Base-by-base conservation (phyloP, 2,888 invertebrate genomes). In the Catocala nupta region DNA sequence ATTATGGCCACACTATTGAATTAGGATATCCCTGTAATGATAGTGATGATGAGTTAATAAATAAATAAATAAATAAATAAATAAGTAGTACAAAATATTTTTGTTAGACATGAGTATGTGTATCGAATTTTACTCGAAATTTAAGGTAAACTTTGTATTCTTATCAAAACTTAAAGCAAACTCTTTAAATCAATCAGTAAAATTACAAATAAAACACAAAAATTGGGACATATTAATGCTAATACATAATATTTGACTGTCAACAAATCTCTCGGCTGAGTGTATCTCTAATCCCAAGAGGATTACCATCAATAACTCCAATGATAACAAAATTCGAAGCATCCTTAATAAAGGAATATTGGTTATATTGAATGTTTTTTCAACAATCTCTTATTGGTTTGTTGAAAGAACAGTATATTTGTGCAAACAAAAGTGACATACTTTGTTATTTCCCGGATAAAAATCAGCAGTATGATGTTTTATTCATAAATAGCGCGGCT, bases 381-480 rank as follows among this genome's bases (percentile, higher is more conserved):
- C 55, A 47, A 55, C 49, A 34, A 34, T 43, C 12, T 55, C 49
- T 55, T 55, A 61, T 51, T 61, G 51, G 50, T 42, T 47, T 42
- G 51, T 55, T 55, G 39, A 7, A n/a, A 25, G 47, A 61, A 61
- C 61, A 61, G 56, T 61, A 61, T 11, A 47, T 36, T 51, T 61
- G 45, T 49, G 43, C 51, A 56, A 61, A 61, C 51, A 61, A 51
- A 55, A 56, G 39, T 56, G 61, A 47, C 52, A 52, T 56, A 49
- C 42, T 52, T 45, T 45, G 50, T 59, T 59, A 54, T 54, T 59
- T 49, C 53, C 13, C 54, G 11, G 45, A 45, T 45, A 47, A 56
- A 52, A 61, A 61, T 52, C 61, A 56, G 55, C 51, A 51, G 49
- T 8, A 51, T 45, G 34, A 61, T 61, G 60, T 61, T 61, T 61